Base-by-base conservation (phyloP, 2,888 invertebrate species). In the Dermolepida albohirtum region DNA sequence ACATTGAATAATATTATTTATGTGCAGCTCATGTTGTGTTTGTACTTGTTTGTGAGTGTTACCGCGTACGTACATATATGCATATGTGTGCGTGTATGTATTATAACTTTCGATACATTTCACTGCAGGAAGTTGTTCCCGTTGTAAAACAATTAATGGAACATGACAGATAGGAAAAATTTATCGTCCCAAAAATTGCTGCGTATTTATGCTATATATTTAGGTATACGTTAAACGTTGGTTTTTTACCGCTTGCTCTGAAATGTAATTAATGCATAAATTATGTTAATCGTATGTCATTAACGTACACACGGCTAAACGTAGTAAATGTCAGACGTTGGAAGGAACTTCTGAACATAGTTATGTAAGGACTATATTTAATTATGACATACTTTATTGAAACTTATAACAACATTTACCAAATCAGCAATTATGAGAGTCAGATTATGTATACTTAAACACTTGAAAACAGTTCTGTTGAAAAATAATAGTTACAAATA, bases 1-100 rank as follows among this genome's bases (percentile, higher is more conserved):
- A 64, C 64, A 64, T 64, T 64, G 51, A 64, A 51, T 44, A 64
- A 40, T 27, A 43, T 64, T 54, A 54, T 27, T 54, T 47, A 47
- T 8, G 47, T 47, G 17, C 14, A 8, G 17, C 14, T 47, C 17
- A 47, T 17, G 14, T n/a, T 47, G 14, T 14, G 47, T 17, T 47
- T 47, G 47, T 47, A 12, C 16, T 11, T 47, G 16, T 14, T 14
- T 14, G 8, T 47, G 12, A 11, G 34, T 34, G 34, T 47, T 16
- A 2, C 47, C 17, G 10, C 14, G 47, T 34, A 5, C 1, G 34
- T 34, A 34, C 22, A 43, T 11, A 43, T 11, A 47, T 14, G 0
- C 14, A 14, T 47, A 10, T 47, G 14, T 14, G 7, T 47, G 47
- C 5, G 8, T 16, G 47, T 17, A 14, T n/a, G 43, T 12, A 14